phyloP scores from a whole-genome alignment of 2,888 invertebrate species.

The Pseudeuparius sepicola region DNA sequence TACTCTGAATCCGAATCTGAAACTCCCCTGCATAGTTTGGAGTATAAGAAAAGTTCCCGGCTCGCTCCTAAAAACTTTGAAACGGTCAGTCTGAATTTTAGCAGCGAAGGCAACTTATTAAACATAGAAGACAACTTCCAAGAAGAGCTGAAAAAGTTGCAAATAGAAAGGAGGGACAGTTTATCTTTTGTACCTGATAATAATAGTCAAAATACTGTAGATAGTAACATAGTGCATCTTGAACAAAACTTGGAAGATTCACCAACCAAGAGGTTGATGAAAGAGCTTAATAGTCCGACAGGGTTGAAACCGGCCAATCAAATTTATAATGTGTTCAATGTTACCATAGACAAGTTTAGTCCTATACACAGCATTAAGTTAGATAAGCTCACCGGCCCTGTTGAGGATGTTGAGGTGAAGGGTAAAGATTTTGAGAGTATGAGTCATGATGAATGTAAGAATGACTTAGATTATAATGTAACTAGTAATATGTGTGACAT shows the following conservation, averaged over 20 bases:
- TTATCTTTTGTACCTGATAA: conserved; percentile 40
- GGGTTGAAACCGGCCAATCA: conserved; percentile 35
- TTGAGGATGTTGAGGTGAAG: no score
- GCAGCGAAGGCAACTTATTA: conserved; percentile 48
- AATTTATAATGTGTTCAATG: conserved; percentile 38
- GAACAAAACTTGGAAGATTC: no score
- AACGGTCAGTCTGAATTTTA: conserved; percentile 36
- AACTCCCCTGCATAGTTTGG: conserved; percentile 37
- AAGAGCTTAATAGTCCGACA: conserved; percentile 33
- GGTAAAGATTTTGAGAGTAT: no score
- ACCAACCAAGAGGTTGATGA: conserved; percentile 28
- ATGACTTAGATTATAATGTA: no score
- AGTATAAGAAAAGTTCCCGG: conserved; percentile 38
- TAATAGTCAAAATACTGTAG: conserved; percentile 25
- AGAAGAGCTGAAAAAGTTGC: conserved; percentile 43
- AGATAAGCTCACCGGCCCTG: no score
- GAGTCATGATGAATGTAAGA: no score
- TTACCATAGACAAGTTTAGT: conserved; percentile 33
- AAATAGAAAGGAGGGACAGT: conserved; percentile 38
- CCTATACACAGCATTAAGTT: no score
- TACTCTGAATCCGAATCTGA: conserved; percentile 51
- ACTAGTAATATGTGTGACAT: no score
- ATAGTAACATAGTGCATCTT: conserved; percentile 17
- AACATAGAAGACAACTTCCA: conserved; percentile 46
- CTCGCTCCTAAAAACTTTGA: conserved; percentile 35